Percentiles rank a stretch among this genome's conserved stretches.
phyloP scores from a whole-genome alignment of 1,140 invertebrate genomes.

The Physella acuta region DNA sequence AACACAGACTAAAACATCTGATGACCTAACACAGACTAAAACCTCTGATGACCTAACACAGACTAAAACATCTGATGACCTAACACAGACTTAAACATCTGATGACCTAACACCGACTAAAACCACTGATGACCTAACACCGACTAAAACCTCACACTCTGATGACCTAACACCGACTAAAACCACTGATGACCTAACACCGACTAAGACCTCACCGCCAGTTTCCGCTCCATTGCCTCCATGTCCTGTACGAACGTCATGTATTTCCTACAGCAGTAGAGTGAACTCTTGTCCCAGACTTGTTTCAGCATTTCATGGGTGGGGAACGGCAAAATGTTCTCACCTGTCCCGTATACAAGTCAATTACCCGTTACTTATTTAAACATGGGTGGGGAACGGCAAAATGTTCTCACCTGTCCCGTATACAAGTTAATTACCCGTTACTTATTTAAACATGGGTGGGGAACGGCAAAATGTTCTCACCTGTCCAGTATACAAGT shows the following conservation, averaged over 20 bases:
- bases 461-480: too few species aligned
- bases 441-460: too few species aligned
- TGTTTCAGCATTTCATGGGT: background rate
- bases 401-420: too few species aligned
- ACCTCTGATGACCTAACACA: background rate
- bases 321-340: constrained; percentile 7
- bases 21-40: background rate
- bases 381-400: too few species aligned
- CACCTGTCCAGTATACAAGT: too few species aligned
- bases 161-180: background rate
- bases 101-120: background rate
- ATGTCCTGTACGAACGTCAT: background rate
- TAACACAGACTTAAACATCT: background rate
- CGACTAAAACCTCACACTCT: background rate
- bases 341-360: too few species aligned
- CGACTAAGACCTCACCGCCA: too few species aligned
- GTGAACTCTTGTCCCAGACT: background rate
- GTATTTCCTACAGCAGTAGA: constrained; percentile 10
- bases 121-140: background rate
- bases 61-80: background rate
- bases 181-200: too few species aligned
- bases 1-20: too few species aligned
- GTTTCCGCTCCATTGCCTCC: background rate
- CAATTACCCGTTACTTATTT: too few species aligned
- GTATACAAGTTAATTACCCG: too few species aligned